Percentiles rank a stretch among this genome's conserved stretches.
Conservation (phyloP, 2,888 invertebrate genomes). For the Drosophila melanosoma region DNA sequence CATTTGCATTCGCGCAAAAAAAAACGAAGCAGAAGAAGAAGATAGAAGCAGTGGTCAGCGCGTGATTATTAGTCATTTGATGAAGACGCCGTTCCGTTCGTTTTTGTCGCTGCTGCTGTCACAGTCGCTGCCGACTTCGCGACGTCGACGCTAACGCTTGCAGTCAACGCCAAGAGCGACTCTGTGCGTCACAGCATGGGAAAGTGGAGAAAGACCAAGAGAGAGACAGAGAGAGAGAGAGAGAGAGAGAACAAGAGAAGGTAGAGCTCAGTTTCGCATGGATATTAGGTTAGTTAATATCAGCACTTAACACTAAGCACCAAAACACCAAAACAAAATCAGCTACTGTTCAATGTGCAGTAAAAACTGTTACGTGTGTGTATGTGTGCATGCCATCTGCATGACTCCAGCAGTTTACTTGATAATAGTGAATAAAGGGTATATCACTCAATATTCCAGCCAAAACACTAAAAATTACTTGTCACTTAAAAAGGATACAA, state of each 20-base stretch:
- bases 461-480: not conserved
- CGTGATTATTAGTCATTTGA: conserved; percentile 22
- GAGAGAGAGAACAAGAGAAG: not conserved
- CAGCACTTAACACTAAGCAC: not conserved
- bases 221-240: not conserved
- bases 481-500: not conserved
- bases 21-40: not conserved
- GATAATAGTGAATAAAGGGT: not conserved
- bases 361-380: not conserved
- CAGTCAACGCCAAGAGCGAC: not conserved
- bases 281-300: not conserved
- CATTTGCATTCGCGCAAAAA: conserved; percentile 7
- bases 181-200: conserved; percentile 10
- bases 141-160: not conserved
- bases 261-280: not conserved
- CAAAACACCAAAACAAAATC: not conserved
- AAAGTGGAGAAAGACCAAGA: not conserved
- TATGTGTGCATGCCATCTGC: not conserved
- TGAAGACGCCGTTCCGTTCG: conserved; percentile 7
- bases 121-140: not conserved
- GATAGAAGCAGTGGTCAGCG: not conserved
- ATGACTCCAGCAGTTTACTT: not conserved
- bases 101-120: not conserved
- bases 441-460: not conserved
- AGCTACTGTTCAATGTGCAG: not conserved